These are phyloP conservation scores for Sinohyriopsis cumingii DNA, from an alignment of 2,888 invertebrate species.

Conservation along the genomic window DNA sequence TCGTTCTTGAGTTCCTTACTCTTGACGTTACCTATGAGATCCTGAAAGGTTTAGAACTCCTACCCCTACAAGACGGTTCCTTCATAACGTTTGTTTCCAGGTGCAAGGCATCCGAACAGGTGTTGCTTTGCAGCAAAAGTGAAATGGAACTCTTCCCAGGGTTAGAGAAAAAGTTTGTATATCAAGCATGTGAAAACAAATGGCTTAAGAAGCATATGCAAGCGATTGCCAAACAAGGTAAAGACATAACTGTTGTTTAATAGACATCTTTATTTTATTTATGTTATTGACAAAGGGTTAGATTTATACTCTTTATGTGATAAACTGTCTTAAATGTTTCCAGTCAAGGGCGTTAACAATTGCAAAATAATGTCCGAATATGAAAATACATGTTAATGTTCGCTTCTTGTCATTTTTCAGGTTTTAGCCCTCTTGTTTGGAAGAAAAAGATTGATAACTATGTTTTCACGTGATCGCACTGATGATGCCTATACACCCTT, in stretches of 20 bases:
- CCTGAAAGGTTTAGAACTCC: slow-evolving; percentile 9
- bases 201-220: not conserved
- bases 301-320: too few relatives aligned
- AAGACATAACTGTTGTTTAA: not conserved
- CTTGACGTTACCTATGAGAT: not conserved
- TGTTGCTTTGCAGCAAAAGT: slow-evolving; percentile 5
- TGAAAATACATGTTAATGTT: too few relatives aligned
- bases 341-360: too few relatives aligned
- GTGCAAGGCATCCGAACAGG: not conserved
- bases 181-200: not conserved
- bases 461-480: too few relatives aligned
- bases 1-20: slow-evolving; percentile 11
- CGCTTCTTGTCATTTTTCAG: too few relatives aligned
- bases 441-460: too few relatives aligned
- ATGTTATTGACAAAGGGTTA: too few relatives aligned
- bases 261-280: too few relatives aligned
- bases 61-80: slow-evolving; percentile 12
- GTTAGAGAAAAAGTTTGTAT: slow-evolving; percentile 8
- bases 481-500: too few relatives aligned
- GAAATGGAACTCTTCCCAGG: slow-evolving; percentile 14
- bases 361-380: too few relatives aligned
- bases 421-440: too few relatives aligned
- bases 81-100: slow-evolving; percentile 7
- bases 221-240: slow-evolving; percentile 6
- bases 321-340: too few relatives aligned